A percentile compares a stretch with the other conserved stretches of the same genome.
Conservation (phyloP, 2,888 invertebrate genomes). For the Candidula unifasciata region DNA sequence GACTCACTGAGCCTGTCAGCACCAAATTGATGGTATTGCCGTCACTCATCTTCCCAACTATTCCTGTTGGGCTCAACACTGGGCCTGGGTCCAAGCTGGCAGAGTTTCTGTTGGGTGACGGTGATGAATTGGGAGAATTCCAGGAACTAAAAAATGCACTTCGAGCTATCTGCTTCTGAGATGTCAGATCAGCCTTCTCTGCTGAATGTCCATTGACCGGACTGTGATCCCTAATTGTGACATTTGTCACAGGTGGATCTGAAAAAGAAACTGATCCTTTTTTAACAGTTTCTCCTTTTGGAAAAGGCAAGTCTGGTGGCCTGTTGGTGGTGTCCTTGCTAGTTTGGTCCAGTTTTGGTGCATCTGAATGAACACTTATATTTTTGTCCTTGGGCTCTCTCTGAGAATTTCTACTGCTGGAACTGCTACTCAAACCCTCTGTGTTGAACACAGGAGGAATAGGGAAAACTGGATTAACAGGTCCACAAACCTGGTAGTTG, state of each 20-base stretch:
- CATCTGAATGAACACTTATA: not conserved
- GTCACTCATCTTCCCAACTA: constrained; percentile 46
- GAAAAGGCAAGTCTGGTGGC: constrained; percentile 5
- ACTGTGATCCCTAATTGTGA: not conserved
- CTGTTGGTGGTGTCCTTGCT: not conserved
- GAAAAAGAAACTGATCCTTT: constrained; percentile 36
- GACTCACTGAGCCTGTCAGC: constrained; percentile 40
- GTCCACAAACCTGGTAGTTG: constrained; percentile 41
- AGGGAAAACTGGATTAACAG: constrained; percentile 46
- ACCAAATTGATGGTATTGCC: constrained; percentile 52
- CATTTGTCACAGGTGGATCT: constrained; percentile 11
- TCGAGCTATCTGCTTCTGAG: constrained; percentile 63
- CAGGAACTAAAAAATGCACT: constrained; percentile 68
- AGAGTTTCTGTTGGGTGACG: constrained; percentile 35
- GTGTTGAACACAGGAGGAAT: constrained; percentile 32
- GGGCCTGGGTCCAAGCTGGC: constrained; percentile 45
- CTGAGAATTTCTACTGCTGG: not conserved
- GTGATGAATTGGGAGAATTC: constrained; percentile 61
- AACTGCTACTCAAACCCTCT: not conserved
- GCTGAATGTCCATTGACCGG: constrained; percentile 25
- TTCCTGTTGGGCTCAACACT: constrained; percentile 44
- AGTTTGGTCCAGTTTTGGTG: not conserved
- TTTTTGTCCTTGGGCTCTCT: constrained; percentile 9
- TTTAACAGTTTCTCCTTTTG: constrained; percentile 22
- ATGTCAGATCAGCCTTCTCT: constrained; percentile 36